Evolutionary conservation across 2,113 vertebrate genomes (phyloP), one percentile per base, ranked within the genome.

Genomic region (Paraplagusia blochii): DNA sequence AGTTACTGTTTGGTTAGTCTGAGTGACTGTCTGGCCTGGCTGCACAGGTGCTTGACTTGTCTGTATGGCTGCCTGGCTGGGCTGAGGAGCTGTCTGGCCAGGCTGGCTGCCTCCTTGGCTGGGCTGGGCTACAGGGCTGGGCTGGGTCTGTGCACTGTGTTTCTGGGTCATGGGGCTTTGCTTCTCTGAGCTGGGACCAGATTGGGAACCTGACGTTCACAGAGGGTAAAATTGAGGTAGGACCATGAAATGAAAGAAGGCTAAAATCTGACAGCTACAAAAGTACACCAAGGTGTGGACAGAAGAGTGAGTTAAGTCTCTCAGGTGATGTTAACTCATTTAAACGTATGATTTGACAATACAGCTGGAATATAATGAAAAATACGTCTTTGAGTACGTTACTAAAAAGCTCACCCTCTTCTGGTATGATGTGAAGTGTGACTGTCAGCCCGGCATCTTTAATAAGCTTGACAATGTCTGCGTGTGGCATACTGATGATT

Each of bases 401-500:
- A n/a, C n/a, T n/a, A n/a, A 44, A 44, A 47, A 59, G 87, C 95
- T 92, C 85, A 96, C 97, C 95, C 89, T 98, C 96, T 86, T 98
- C 95, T 74, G 97, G 96, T 85, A 99, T 94, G 91, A 99, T 97
- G 88, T 95, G 95, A 83, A 99, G 94, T 52, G 95, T 98, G 85
- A 99, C 96, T 18, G 93, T 95, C 64, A 98, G 94, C 52, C 97
- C 97, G 9, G 96, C 97, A 46, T 98, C 96, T 90, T 99, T 99
- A 88, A 99, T 99, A 78, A 99, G 93, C 83, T 98, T 98, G 87
- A 99, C 97, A 17, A 99, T 99, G 88, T 99, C 96, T 63, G 96
- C 97, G 53, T 99, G 97, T 73, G 96, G 95, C 95, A 99, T 98
- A 90, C 92, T 98, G 86, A 99, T 95, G 82, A 99, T 99, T 59